Evolutionary conservation across 1,140 invertebrate species (phyloP), one percentile per base, ranked within the genome.

Genomic region (Stegodyphus mimosarum): DNA sequence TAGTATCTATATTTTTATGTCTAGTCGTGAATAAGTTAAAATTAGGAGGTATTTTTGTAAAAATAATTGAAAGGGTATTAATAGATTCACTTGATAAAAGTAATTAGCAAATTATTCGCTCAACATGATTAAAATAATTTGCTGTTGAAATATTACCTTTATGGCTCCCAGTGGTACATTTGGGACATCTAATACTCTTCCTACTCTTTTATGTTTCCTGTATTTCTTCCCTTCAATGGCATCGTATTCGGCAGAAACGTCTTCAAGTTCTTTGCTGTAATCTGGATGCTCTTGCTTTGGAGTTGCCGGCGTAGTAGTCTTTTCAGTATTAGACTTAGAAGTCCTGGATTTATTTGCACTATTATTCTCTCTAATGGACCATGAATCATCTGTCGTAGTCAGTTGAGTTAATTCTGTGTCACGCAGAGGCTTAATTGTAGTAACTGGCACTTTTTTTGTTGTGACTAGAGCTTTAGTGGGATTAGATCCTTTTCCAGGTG

Each of bases 221-320:
- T 6, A 9, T 49, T 76, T 83, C 49, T 64, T 69, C 48, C 81
- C 81, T 69, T 84, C 81, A 18, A 84, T 84, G 3, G 81, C 81
- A 60, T 84, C 81, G n/a, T 76, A 84, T n/a, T 84, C 81, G 10
- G 60, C 17, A 0, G 81, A 84, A 9, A 76, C 51, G 7, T 84
- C 81, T 10, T 84, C 81, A 2, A 7, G 9, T 15, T 17, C 51
- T 3, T 73, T 50, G 33, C 33, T 33, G 33, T 33, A 33, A 33
- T 33, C 33, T 33, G 33, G 33, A 33, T 33, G 33, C 10, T 9
- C 7, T 71, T 48, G 7, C 49, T 9, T 13, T 51, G 33, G 7
- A 7, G 7, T n/a, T 18, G 18, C 49, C 6, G 33, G 10, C 15
- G n/a, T 17, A 51, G 15, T 52, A 53, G 0, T 55, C 15, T 53